Base-by-base conservation (phyloP, 2,888 invertebrate genomes). In the Acrobasis suavella region DNA sequence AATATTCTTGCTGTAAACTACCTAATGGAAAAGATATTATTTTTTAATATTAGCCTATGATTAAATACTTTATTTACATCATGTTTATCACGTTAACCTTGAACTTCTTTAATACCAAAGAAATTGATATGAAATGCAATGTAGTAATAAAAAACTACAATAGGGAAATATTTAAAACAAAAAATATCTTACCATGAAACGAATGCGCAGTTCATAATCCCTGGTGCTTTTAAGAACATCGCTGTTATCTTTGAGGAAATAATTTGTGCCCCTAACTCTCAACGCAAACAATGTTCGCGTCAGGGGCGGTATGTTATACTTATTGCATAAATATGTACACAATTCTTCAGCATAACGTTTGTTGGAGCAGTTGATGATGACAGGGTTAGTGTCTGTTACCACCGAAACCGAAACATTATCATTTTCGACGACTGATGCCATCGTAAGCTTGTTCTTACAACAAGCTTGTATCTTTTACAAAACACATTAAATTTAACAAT, bases 271-370 rank as follows among this genome's bases (percentile, higher is more conserved):
- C 73, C 93, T 93, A 70, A 95, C 92, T 75, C 96, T 93, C 55
- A 98, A 85, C 15, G 96, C 95, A 90, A 97, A 98, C 59, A 98
- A 89, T 74, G 96, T 95, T 65, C 96, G 93, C 51, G 96, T 95
- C 39, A 96, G 89, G 7, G 97, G 96, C 62, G 96, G 94, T 78
- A 98, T 96, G 12, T 94, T 93, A 69, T 96, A 90, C 68, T 93
- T 90, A 81, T 95, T 95, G 76, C 96, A 96, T 67, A 96, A 88
- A 78, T 93, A 82, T 70, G 94, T 93, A 76, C 96, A 95, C 50
- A 96, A 91, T 75, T 96, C 95, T 82, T 97, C 97, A 38, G 94
- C 95, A 49, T 94, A 91, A 65, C 82, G 79, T 17, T 79, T 81
- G 67, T 75, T 85, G 10, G 91, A 85, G 67, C 91, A 91, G 82